Evolutionary conservation across 2,797 vertebrate genomes (phyloP), one percentile per base, ranked within the genome.

Genomic region (Setipinna tenuifilis): DNA sequence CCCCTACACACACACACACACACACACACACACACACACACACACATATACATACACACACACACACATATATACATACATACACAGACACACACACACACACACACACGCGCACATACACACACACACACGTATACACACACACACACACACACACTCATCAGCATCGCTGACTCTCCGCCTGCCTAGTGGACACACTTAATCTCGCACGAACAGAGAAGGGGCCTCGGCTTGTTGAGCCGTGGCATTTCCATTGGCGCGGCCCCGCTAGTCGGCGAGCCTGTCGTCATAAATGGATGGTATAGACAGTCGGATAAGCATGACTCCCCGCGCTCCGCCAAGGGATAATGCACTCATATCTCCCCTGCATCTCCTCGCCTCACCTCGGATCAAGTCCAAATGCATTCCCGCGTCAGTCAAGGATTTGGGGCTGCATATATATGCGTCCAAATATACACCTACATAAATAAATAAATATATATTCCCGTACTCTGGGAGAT

Each of bases 301-400:
- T 86, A 90, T 89, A 93, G 93, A 93, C 92, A 90, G 90, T 89
- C 83, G 90, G 91, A 93, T 94, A 93, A 94, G 91, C 93, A 90
- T 84, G 87, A 92, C 92, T 90, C 89, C 90, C 80, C 68, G 28
- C 83, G 89, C 88, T 85, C 84, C 81, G 89, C 28, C 68, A 89
- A 82, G 82, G 90, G 88, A 93, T 94, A 92, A 94, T 92, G 90
- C 92, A 89, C 90, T 89, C 91, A 88, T 93, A 93, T 94, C 93
- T 14, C 90, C 86, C 88, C 88, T 87, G 90, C 83, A 92, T 92
- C 90, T 90, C 88, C 88, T 65, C 83, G 85, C 83, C 87, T 41
- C 48, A 6, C 85, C 85, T 84, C 83, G 35, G 84, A 90, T 91
- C 87, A 62, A 88, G 54, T 86, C 83, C 86, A 88, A 90, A 93